phyloP scores from a whole-genome alignment of 2,797 vertebrate genomes.

The Acanthopagrus latus region DNA sequence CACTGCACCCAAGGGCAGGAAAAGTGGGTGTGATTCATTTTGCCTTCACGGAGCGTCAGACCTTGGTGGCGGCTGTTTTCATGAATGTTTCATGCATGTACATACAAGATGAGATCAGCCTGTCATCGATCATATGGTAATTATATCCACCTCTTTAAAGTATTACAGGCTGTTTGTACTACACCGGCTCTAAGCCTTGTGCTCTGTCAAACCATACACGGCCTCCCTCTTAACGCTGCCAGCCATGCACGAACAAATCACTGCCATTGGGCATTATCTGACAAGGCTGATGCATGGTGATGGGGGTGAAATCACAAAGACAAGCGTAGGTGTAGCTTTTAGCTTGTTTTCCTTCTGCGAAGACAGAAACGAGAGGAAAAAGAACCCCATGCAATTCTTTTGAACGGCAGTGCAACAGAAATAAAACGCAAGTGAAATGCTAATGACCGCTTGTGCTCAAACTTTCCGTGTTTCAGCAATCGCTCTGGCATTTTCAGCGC shows the following conservation, averaged over 20 bases:
- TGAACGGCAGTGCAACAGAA: constrained; percentile 40
- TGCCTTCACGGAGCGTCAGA: constrained; percentile 22
- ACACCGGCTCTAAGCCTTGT: constrained; percentile 46
- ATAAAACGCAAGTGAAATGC: constrained; percentile 33
- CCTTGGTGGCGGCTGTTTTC: constrained; percentile 28
- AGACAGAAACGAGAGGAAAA: constrained; percentile 4
- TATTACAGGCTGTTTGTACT: constrained; percentile 56
- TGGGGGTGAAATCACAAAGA: constrained; percentile 69
- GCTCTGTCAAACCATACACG: constrained; percentile 59
- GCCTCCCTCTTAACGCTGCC: constrained; percentile 52
- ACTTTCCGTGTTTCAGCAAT: constrained; percentile 49
- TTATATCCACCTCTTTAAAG: constrained; percentile 57
- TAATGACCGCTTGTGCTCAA: constrained; percentile 37
- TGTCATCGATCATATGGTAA: constrained; percentile 70
- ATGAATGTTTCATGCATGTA: constrained; percentile 58
- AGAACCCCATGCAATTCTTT: constrained; percentile 44
- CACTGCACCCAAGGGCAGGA: constrained; percentile 15
- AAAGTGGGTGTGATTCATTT: constrained; percentile 22
- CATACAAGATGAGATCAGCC: constrained; percentile 36
- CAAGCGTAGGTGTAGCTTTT: constrained; percentile 74
- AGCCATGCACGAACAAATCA: constrained; percentile 71
- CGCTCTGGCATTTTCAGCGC: constrained; percentile 15
- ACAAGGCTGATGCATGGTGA: constrained; percentile 62
- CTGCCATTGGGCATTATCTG: constrained; percentile 69
- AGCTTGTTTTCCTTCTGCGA: constrained; percentile 48